These are phyloP conservation scores for Progne subis DNA, from an alignment of 2,113 vertebrate genomes.

Conservation along the genomic window DNA sequence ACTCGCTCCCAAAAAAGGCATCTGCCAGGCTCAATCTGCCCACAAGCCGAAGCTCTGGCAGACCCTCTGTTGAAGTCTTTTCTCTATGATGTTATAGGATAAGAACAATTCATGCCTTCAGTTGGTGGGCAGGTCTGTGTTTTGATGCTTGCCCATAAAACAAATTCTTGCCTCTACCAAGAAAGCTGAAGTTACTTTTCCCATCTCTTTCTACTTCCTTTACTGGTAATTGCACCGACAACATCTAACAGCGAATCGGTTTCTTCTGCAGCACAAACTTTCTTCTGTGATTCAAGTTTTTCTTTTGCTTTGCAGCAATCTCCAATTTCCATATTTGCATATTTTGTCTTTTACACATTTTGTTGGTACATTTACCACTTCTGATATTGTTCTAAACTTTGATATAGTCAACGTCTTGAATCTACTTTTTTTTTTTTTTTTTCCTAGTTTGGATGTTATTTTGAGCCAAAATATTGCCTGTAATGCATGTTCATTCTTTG, in stretches of 20 bases:
- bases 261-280: neutral
- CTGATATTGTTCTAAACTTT: neutral
- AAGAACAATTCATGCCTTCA: neutral
- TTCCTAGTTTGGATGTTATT: neutral
- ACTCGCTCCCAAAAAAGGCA: neutral
- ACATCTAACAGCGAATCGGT: neutral
- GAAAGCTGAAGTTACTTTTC: neutral
- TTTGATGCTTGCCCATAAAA: neutral
- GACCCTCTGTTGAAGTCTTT: neutral
- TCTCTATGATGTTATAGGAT: neutral
- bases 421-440: neutral
- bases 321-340: neutral
- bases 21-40: neutral
- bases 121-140: accelerated
- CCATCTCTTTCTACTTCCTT: neutral
- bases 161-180: neutral
- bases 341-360: neutral
- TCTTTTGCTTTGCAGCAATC: neutral
- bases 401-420: neutral
- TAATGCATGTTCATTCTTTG: neutral
- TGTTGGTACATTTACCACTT: neutral
- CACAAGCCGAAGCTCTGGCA: neutral
- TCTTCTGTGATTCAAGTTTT: neutral
- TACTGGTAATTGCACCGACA: neutral
- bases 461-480: neutral